Evolutionary conservation across 2,888 invertebrate species (phyloP).

Genomic region (Drosophila pseudotalamancana): DNA sequence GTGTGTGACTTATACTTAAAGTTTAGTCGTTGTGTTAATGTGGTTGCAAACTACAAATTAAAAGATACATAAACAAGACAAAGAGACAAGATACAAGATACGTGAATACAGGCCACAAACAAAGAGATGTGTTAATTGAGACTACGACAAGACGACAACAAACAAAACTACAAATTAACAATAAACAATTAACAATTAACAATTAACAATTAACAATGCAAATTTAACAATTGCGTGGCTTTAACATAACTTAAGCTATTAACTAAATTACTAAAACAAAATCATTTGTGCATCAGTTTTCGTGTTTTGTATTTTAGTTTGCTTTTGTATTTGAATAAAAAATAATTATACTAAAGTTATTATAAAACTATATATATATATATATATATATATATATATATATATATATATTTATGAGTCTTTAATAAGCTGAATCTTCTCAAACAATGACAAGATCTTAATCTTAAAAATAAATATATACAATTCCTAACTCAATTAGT

Average conservation of each 20-base stretch:
- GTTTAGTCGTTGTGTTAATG: slow-evolving; percentile 14
- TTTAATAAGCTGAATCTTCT: slow-evolving; percentile 5
- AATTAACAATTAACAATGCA: slow-evolving; percentile 32
- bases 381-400: background rate
- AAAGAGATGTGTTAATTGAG: slow-evolving; percentile 42
- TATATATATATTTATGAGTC: no score
- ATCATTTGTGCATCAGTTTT: slow-evolving; percentile 43
- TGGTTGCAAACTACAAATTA: slow-evolving; percentile 16
- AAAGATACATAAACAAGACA: slow-evolving; percentile 32
- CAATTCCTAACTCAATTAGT: slow-evolving; percentile 1
- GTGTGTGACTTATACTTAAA: background rate
- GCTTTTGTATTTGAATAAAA: background rate
- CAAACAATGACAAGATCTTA: slow-evolving; percentile 7
- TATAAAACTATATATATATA: slow-evolving; percentile 11
- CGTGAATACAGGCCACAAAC: slow-evolving; percentile 32
- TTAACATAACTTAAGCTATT: slow-evolving; percentile 39
- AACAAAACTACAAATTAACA: slow-evolving; percentile 52
- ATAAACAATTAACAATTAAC: slow-evolving; percentile 23
- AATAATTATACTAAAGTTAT: slow-evolving; percentile 6
- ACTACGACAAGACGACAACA: slow-evolving; percentile 60
- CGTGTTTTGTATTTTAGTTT: slow-evolving; percentile 21
- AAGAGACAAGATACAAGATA: slow-evolving; percentile 25
- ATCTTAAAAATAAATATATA: slow-evolving; percentile 25
- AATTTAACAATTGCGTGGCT: slow-evolving; percentile 38
- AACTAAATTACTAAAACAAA: slow-evolving; percentile 34